Conservation (phyloP, 2,797 vertebrate genomes). For the Thaleichthys pacificus region DNA sequence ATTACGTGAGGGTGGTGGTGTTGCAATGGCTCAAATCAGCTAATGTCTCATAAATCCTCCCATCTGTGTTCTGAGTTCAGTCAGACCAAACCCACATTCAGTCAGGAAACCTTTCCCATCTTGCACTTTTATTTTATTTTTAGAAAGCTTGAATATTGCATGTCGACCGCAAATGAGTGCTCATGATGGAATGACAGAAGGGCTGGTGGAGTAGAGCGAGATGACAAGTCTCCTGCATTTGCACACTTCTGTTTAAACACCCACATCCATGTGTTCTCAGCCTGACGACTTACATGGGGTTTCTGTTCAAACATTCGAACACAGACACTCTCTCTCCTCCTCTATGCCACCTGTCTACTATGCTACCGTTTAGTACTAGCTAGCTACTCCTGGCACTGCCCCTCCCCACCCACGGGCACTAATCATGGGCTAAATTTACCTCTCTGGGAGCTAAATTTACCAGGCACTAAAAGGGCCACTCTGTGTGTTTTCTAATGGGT, state of each 20-base stretch:
- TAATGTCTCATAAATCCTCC: not conserved
- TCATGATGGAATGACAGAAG: not conserved
- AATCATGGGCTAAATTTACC: slow-evolving; percentile 68
- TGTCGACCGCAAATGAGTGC: slow-evolving; percentile 20
- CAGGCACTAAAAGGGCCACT: slow-evolving; percentile 58
- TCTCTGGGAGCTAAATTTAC: slow-evolving; percentile 56
- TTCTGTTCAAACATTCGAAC: slow-evolving; percentile 24
- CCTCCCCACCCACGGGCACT: slow-evolving; percentile 50
- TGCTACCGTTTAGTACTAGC: slow-evolving; percentile 31
- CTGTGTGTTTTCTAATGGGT: slow-evolving; percentile 59
- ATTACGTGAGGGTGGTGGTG: not conserved
- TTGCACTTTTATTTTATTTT: slow-evolving; percentile 31
- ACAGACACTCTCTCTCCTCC: slow-evolving; percentile 16
- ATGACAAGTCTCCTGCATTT: slow-evolving; percentile 24
- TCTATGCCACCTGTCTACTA: slow-evolving; percentile 30
- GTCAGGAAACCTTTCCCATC: slow-evolving; percentile 21
- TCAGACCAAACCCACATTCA: slow-evolving; percentile 20
- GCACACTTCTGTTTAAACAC: slow-evolving; percentile 42
- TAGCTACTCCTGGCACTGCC: slow-evolving; percentile 31
- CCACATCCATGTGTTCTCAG: slow-evolving; percentile 27
- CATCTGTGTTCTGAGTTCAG: not conserved
- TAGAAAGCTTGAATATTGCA: slow-evolving; percentile 34
- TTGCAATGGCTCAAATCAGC: not conserved
- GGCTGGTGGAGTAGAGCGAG: not conserved
- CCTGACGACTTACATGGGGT: slow-evolving; percentile 25